These are phyloP conservation scores for Chamaetylas fuelleborni DNA, from an alignment of 2,113 vertebrate species.

Conservation along the genomic window DNA sequence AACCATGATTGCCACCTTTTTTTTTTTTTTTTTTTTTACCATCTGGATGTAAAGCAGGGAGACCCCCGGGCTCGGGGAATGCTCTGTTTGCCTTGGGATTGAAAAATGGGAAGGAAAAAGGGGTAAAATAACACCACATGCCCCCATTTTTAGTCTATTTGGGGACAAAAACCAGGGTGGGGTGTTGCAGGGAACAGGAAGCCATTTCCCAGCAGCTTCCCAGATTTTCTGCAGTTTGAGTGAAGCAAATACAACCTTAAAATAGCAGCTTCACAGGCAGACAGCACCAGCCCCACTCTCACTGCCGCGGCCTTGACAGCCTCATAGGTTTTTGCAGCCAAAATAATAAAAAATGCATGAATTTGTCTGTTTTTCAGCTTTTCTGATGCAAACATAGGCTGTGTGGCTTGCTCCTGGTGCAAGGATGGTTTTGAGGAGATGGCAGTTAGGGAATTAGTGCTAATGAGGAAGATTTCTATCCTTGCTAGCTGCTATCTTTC, in stretches of 20 bases:
- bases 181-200: not conserved
- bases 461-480: not conserved
- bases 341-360: not conserved
- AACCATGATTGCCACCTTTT: not conserved
- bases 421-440: not conserved
- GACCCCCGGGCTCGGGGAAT: fast-evolving
- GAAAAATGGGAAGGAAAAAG: not conserved
- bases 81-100: not conserved
- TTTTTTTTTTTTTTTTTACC: not conserved
- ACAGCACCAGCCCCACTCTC: not conserved
- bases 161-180: not conserved
- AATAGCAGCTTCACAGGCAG: conserved; percentile 26
- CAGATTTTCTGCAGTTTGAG: not conserved
- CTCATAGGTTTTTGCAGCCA: not conserved
- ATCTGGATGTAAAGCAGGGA: not conserved
- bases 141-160: not conserved
- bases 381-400: not conserved
- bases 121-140: not conserved
- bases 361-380: not conserved
- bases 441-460: not conserved
- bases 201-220: conserved; percentile 46
- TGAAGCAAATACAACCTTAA: conserved; percentile 15
- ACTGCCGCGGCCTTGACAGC: not conserved
- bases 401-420: fast-evolving
- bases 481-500: not conserved